A percentile compares a stretch with the other conserved stretches of the same genome.
Evolutionary conservation across 2,797 vertebrate species (phyloP).

Genomic region (Cephalopachus bancanus): DNA sequence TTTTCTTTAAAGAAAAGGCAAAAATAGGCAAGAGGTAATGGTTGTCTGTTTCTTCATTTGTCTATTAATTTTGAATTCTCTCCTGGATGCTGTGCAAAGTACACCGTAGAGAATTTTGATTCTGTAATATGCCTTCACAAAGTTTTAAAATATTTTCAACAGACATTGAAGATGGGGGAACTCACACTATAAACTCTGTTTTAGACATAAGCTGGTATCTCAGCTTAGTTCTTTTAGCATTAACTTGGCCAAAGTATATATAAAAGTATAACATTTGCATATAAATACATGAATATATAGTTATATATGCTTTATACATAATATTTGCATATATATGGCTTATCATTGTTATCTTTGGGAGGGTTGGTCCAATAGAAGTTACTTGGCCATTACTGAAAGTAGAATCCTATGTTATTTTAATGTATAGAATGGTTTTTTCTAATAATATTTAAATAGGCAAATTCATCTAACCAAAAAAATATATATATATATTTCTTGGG

Average conservation of each 20-base stretch:
- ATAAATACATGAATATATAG: not conserved
- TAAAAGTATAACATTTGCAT: not conserved
- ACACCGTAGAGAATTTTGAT: not conserved
- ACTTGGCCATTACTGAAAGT: not conserved
- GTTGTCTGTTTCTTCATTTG: not conserved
- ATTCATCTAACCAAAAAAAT: not conserved
- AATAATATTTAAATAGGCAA: not conserved
- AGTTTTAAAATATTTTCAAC: not conserved
- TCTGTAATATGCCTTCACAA: not conserved
- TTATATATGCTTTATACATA: too few relatives aligned
- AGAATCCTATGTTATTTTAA: slow-evolving; percentile 25
- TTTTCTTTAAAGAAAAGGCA: not conserved
- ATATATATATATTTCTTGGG: not conserved
- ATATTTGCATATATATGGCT: not conserved
- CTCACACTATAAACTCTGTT: not conserved
- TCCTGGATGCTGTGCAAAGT: not conserved
- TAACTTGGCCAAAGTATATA: not conserved
- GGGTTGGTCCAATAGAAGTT: not conserved
- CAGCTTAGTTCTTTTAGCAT: not conserved
- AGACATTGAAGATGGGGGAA: not conserved
- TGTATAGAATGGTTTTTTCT: not conserved
- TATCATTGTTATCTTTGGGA: not conserved
- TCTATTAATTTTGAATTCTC: not conserved
- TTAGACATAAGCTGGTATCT: not conserved
- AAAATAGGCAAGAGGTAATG: too few relatives aligned